Percentiles rank a stretch among this genome's conserved stretches.
Evolutionary conservation across 2,888 invertebrate species (phyloP).

Genomic region (Campopleginae sp.): DNA sequence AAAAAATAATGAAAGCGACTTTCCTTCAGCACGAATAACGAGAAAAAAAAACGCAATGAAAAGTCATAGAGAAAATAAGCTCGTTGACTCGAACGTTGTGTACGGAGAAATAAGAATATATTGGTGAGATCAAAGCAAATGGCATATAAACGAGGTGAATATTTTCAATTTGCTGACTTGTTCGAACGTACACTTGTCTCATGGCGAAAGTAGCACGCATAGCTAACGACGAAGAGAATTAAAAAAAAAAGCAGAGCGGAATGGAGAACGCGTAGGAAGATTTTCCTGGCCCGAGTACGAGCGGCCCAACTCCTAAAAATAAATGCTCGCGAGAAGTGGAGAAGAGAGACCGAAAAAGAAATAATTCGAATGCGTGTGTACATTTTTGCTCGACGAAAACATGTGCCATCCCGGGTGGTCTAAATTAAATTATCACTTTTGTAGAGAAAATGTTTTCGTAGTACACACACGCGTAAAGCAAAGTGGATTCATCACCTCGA

Average conservation of each 20-base stretch:
- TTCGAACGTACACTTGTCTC: slow-evolving; percentile 53
- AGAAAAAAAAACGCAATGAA: background rate
- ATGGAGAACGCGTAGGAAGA: slow-evolving; percentile 32
- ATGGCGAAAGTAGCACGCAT: slow-evolving; percentile 45
- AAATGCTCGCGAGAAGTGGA: slow-evolving; percentile 42
- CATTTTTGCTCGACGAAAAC: background rate
- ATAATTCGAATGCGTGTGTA: slow-evolving; percentile 8
- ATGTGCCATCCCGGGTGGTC: slow-evolving; percentile 54
- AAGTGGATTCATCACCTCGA: background rate
- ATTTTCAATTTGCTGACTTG: slow-evolving; percentile 25
- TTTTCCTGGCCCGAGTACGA: slow-evolving; percentile 37
- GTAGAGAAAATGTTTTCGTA: slow-evolving; percentile 57
- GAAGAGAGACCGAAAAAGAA: slow-evolving; percentile 14
- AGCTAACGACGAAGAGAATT: slow-evolving; percentile 25
- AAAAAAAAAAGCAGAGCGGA: slow-evolving; percentile 24
- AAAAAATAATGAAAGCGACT: background rate
- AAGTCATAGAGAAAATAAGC: slow-evolving; percentile 4
- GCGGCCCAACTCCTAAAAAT: slow-evolving; percentile 52
- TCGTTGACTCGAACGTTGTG: background rate
- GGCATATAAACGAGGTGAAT: slow-evolving; percentile 50
- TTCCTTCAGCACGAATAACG: background rate
- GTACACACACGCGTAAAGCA: slow-evolving; percentile 36
- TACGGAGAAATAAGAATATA: background rate
- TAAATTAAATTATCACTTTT: slow-evolving; percentile 55
- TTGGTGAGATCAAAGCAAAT: slow-evolving; percentile 24